A percentile compares a stretch with the other conserved stretches of the same genome.
phyloP scores from a whole-genome alignment of 2,797 vertebrate genomes.

The Hyperoplus immaculatus region DNA sequence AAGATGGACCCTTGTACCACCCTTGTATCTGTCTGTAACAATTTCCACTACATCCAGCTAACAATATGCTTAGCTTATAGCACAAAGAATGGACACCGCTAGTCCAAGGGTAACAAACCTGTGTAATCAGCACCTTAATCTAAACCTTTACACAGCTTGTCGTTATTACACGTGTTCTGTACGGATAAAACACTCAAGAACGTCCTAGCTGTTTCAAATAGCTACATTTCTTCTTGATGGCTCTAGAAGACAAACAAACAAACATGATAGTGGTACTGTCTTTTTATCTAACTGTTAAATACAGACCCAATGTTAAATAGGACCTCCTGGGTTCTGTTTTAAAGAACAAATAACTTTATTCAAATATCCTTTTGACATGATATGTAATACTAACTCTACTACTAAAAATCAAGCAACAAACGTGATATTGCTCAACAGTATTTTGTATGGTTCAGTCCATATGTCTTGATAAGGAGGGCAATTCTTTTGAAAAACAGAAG shows the following conservation, averaged over 20 bases:
- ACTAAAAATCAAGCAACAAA: background rate
- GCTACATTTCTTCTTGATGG: too few relatives aligned
- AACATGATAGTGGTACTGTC: too few relatives aligned
- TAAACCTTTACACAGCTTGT: too few relatives aligned
- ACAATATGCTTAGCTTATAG: conserved; percentile 1
- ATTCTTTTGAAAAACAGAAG: background rate
- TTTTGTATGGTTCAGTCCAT: too few relatives aligned
- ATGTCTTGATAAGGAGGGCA: background rate
- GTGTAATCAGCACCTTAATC: too few relatives aligned
- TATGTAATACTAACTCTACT: too few relatives aligned
- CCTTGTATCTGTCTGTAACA: background rate
- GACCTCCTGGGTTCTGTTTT: background rate
- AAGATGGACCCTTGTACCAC: background rate
- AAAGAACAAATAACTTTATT: background rate
- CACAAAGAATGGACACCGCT: too few relatives aligned
- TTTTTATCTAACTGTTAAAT: background rate
- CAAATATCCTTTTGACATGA: too few relatives aligned
- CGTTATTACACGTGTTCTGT: background rate
- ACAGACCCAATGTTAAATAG: background rate
- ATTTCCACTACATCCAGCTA: background rate
- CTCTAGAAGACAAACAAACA: background rate
- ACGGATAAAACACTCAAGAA: background rate
- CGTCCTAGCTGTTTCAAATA: too few relatives aligned
- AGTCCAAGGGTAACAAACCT: background rate
- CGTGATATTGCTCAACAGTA: background rate